These are phyloP conservation scores for Hemicentrotus pulcherrimus DNA, from an alignment of 35 echinoderm and acorn worm species.

Conservation along the genomic window DNA sequence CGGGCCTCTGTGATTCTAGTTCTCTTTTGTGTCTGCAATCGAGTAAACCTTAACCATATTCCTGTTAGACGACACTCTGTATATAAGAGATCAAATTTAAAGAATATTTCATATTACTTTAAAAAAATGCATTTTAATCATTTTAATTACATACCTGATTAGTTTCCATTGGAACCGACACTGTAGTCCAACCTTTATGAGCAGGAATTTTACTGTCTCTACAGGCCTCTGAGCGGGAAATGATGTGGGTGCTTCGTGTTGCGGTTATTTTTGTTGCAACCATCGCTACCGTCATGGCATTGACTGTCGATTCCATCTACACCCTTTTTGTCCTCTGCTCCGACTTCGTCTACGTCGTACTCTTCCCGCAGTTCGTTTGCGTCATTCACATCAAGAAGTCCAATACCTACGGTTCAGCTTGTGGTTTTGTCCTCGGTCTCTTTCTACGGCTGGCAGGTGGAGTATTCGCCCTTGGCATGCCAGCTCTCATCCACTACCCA, in stretches of 20 bases:
- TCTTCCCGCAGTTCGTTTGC: slow-evolving; percentile 92
- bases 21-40: background rate
- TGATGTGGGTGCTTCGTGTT: slow-evolving; percentile 80
- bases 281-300: slow-evolving; percentile 67
- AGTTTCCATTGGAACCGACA: background rate
- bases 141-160: background rate
- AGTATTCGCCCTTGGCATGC: slow-evolving; percentile 51
- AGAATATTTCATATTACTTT: background rate
- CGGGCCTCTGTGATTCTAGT: background rate
- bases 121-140: background rate
- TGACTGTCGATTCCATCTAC: slow-evolving; percentile 81
- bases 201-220: slow-evolving; percentile 1
- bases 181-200: background rate
- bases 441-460: slow-evolving; percentile 75
- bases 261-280: slow-evolving; percentile 64
- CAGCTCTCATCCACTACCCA: slow-evolving; percentile 74
- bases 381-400: slow-evolving; percentile 75
- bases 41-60: background rate
- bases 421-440: slow-evolving; percentile 75
- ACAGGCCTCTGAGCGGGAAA: slow-evolving; percentile 78
- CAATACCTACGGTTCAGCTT: slow-evolving; percentile 85
- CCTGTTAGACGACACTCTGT: background rate
- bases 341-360: slow-evolving; percentile 85
- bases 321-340: slow-evolving; percentile 86
- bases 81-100: background rate